Base-by-base conservation (phyloP, 2,888 invertebrate genomes). In the Timandra comae region DNA sequence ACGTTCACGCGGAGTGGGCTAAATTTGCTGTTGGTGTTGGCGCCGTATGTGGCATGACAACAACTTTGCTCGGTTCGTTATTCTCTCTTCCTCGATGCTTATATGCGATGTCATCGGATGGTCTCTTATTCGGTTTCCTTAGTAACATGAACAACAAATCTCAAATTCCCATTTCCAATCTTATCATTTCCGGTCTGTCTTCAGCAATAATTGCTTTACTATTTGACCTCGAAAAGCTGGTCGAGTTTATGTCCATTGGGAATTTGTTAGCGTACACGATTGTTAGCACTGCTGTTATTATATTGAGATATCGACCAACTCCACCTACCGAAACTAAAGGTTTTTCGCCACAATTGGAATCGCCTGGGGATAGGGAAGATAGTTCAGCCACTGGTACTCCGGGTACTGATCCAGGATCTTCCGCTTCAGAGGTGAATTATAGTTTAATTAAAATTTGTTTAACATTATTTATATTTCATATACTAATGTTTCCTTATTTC, bases 231-330 rank as follows among this genome's bases (percentile, higher is more conserved):
- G 91, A 94, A 52, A 95, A 95, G 49, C 82, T 97, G 24, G 96
- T 97, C 0, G 96, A 97, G 64, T 96, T 97, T 64, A 96, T 97
- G 95, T 96, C 96, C 1, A 97, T 97, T 57, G 95, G 95, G 0
- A 95, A 95, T 0, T 82, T 96, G 30, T 72, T 95, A 52, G 95
- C 96, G 0, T 97, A 97, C 66, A 96, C 96, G 1, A 95, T 97
- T 43, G 97, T 97, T 2, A 95, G 96, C 45, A 95, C 95, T 7
- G 93, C 94, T 41, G 94, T 97, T 3, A 94, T 97, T 33, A 92
- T 97, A 29, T 78, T 97, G 32, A 88, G 96, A 27, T 96, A 96
- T 44, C 87, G 91, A 2, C 93, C 93, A 0, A 66, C 86, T 9
- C 79, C 87, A 0, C 56, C 82, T 1, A 64, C 75, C 20, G 87